Evolutionary conservation across 1,140 invertebrate species (phyloP).

Genomic region (Phocides pigmalion): DNA sequence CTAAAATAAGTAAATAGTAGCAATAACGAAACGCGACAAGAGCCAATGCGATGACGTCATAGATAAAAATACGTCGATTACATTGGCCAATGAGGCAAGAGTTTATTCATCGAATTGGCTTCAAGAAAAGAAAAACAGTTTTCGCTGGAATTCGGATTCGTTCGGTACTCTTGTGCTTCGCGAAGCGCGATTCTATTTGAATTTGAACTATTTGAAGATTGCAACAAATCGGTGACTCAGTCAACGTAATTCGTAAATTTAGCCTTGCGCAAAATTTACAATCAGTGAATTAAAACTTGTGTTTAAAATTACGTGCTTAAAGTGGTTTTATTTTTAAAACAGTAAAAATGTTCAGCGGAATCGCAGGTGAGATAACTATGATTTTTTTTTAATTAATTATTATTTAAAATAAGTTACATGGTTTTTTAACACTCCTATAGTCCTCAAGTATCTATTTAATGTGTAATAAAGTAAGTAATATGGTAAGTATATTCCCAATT

Average conservation of each 20-base stretch:
- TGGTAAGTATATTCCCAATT: too few species aligned
- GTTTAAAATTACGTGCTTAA: constrained; percentile 40
- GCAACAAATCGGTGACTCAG: constrained; percentile 28
- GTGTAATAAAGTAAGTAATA: too few species aligned
- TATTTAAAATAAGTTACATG: background rate
- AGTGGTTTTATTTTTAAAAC: constrained; percentile 41
- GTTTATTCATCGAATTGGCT: constrained; percentile 40
- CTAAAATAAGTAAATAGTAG: background rate
- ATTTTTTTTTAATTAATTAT: constrained; percentile 17
- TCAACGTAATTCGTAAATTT: constrained; percentile 32
- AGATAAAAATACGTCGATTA: constrained; percentile 67
- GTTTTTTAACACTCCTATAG: too few species aligned
- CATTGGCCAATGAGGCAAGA: constrained; percentile 43
- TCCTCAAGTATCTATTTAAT: too few species aligned
- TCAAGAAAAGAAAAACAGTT: constrained; percentile 39
- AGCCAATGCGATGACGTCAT: constrained; percentile 59
- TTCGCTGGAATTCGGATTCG: constrained; percentile 37
- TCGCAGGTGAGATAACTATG: constrained; percentile 62
- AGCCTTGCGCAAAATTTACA: constrained; percentile 35
- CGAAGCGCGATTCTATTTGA: constrained; percentile 33
- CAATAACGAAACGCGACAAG: constrained; percentile 52
- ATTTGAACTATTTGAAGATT: constrained; percentile 35
- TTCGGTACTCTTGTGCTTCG: constrained; percentile 34
- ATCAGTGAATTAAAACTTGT: constrained; percentile 39
- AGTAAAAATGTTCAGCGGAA: constrained; percentile 77